Conservation (phyloP, 2,888 invertebrate species). For the Oasisia sp. region DNA sequence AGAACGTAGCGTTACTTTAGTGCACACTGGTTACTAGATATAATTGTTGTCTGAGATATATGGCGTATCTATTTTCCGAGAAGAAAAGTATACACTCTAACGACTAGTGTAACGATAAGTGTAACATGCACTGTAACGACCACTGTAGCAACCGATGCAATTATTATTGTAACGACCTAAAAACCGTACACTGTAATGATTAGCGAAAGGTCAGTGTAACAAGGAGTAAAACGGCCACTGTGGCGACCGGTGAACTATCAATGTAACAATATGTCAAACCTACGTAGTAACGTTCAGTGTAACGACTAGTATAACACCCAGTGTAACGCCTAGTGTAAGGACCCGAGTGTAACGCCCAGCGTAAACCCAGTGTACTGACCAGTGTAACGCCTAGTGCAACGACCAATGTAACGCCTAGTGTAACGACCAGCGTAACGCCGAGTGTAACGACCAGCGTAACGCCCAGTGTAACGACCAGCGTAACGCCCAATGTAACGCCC, state of each 20-base stretch:
- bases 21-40: background rate
- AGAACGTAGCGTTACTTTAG: background rate
- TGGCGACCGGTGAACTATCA: background rate
- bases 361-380: background rate
- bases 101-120: slow-evolving; percentile 7
- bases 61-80: background rate
- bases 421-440: background rate
- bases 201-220: background rate
- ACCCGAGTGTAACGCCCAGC: background rate
- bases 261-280: too few relatives aligned
- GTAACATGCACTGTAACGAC: background rate
- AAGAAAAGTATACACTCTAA: background rate
- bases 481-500: background rate
- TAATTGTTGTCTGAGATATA: background rate
- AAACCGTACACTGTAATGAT: background rate
- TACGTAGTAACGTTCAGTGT: background rate
- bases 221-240: background rate
- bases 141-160: background rate
- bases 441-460: background rate
- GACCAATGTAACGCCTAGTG: background rate
- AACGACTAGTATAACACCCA: background rate
- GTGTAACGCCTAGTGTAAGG: background rate
- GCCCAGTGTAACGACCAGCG: background rate
- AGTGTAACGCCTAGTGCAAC: background rate
- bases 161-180: too few relatives aligned